Evolutionary conservation across 2,888 invertebrate genomes (phyloP).

Genomic region (Eupeodes latifasciatus): DNA sequence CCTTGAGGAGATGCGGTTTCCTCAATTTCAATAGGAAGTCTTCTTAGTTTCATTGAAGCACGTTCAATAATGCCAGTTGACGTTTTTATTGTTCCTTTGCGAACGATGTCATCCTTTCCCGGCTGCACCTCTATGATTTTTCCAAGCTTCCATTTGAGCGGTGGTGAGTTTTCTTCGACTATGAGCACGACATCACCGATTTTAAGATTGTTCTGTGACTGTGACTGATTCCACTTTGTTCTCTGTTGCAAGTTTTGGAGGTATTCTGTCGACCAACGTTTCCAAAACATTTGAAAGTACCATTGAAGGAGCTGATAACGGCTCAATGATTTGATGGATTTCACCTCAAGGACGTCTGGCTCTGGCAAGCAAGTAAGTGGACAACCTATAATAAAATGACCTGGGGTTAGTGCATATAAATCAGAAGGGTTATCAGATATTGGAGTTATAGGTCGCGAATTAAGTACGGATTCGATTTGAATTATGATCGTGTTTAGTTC

Average conservation of each 20-base stretch:
- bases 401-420: slow-evolving; percentile 35
- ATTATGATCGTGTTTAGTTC: slow-evolving; percentile 9
- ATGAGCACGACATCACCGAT: no score
- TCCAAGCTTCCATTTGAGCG: slow-evolving; percentile 18
- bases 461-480: slow-evolving; percentile 35
- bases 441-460: slow-evolving; percentile 10
- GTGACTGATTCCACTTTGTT: background rate
- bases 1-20: background rate
- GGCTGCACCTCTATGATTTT: slow-evolving; percentile 14
- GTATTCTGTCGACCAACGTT: background rate
- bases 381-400: slow-evolving; percentile 42
- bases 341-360: background rate
- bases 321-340: background rate
- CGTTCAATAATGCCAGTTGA: background rate
- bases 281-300: slow-evolving; percentile 5
- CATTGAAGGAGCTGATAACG: slow-evolving; percentile 2
- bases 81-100: slow-evolving; percentile 30
- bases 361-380: slow-evolving; percentile 8
- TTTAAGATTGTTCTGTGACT: background rate
- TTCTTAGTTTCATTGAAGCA: background rate
- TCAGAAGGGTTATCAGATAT: slow-evolving; percentile 7
- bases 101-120: slow-evolving; percentile 29
- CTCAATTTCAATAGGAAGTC: slow-evolving; percentile 20
- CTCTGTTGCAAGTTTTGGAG: slow-evolving; percentile 4
- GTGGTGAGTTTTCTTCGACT: slow-evolving; percentile 10